Evolutionary conservation across 30 jellyfish, hydroid and myxozoan genomes (phyloP), one percentile per base, ranked within the genome.

Genomic region (Cassiopea andromeda): DNA sequence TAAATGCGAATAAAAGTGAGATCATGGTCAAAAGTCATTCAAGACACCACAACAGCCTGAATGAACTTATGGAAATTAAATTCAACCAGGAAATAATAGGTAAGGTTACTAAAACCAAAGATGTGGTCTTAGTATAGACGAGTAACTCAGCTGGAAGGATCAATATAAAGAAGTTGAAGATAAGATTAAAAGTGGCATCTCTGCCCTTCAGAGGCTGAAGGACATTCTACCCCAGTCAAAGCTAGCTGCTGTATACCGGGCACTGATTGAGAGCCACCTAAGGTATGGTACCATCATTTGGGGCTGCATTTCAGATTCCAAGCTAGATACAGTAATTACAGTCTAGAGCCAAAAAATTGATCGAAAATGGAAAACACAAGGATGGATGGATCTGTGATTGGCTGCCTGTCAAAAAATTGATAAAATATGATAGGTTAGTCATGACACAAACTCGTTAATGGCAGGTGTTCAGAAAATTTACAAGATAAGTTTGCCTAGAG

Each of bases 161-260:
- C 83, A 74, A 48, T 74, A 1, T 74, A 74, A 77, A 50, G 47
- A 3, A 77, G 73, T 77, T 46, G 47, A 77, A 49, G 7, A 75
- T 12, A 77, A 77, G 87, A 75, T 73, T 7, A 73, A 73, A 73
- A 19, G 59, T 73, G 83, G 83, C 50, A 60, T 73, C 59, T 69
- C 78, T 74, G 54, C 70, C 5, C 16, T 74, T 27, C 45, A 68
- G 83, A 74, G 38, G 83, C 83, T 74, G 67, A 74, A 74, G 67
- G 61, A 74, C 38, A 74, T 74, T 74, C 83, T 74, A 10, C 72
- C 72, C 74, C 87, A 77, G 87, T 77, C 87, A 77, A 77, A 77
- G 87, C 87, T 46, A 77, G 74, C 73, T 44, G 87, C 87, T 44
- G 87, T 54, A 5, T 18, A 68, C 8, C 44, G 77, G 17, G 47